Evolutionary conservation across 2,888 invertebrate species (phyloP).

Genomic region (Philereme transversata): DNA sequence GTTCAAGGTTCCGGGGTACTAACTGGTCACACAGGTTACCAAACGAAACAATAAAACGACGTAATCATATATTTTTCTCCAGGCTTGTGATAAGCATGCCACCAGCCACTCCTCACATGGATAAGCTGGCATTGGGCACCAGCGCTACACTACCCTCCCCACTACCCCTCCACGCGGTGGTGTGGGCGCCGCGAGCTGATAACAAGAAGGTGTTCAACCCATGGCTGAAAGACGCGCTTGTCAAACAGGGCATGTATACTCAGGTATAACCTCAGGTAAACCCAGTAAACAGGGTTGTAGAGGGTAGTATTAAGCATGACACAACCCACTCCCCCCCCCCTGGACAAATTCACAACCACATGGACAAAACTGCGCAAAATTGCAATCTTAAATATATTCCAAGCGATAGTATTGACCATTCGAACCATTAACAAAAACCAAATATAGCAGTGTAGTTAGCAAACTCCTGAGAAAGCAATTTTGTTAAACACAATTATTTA

Average conservation of each 20-base stretch:
- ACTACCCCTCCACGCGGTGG: constrained; percentile 90
- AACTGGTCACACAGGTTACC: too few species aligned
- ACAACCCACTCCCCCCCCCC: neutral
- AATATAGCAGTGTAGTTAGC: too few species aligned
- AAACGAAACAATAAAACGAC: too few species aligned
- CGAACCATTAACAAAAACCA: too few species aligned
- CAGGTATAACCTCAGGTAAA: constrained; percentile 82
- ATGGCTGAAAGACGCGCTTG: constrained; percentile 96
- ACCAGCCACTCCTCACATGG: constrained; percentile 94
- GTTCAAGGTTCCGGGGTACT: too few species aligned
- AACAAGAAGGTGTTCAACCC: constrained; percentile 92
- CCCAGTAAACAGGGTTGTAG: too few species aligned
- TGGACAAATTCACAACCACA: too few species aligned
- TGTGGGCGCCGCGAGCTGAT: constrained; percentile 95
- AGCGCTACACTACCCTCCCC: constrained; percentile 87
- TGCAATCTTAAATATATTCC: too few species aligned
- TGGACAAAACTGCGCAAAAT: too few species aligned
- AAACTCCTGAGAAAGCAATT: too few species aligned
- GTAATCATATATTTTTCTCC: constrained; percentile 38
- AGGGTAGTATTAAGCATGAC: neutral
- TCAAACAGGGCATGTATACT: constrained; percentile 95
- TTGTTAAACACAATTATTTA: too few species aligned
- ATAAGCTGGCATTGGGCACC: constrained; percentile 89
- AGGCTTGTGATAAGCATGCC: constrained; percentile 93
- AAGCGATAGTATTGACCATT: too few species aligned